These are phyloP conservation scores for Porites cylindrica DNA, from an alignment of 92 coral and sea anemone species.

Conservation along the genomic window DNA sequence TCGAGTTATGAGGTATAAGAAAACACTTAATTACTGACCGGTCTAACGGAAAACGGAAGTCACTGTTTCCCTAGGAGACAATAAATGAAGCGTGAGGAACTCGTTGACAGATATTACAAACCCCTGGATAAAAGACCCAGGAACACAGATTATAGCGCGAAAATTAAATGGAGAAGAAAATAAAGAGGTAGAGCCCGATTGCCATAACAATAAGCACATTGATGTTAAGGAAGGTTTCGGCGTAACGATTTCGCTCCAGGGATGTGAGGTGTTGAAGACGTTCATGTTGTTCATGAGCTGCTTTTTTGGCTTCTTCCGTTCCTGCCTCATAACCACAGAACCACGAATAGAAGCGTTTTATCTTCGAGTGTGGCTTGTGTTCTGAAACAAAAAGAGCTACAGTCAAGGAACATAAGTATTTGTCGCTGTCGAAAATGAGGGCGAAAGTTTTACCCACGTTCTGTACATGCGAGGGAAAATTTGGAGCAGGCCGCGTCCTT, in stretches of 20 bases:
- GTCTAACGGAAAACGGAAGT: no score
- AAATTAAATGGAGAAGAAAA: constrained; percentile 80
- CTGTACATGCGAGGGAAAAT: no score
- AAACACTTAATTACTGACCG: no score
- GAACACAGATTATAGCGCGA: not conserved
- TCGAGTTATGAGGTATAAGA: no score
- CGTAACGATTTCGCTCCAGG: constrained; percentile 79
- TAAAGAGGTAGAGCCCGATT: constrained; percentile 81
- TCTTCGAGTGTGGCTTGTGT: constrained; percentile 22
- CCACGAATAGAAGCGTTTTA: constrained; percentile 81
- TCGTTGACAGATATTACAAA: no score
- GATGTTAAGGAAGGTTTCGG: constrained; percentile 74
- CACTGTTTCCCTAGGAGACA: no score
- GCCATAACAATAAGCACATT: constrained; percentile 77
- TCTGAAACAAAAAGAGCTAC: constrained; percentile 13
- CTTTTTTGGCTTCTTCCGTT: constrained; percentile 73
- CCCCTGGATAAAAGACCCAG: not conserved
- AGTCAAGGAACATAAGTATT: no score
- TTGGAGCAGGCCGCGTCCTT: no score
- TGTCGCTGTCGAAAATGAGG: not conserved
- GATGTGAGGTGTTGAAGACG: constrained; percentile 71
- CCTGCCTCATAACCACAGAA: constrained; percentile 93
- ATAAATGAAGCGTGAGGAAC: no score
- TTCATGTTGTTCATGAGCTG: constrained; percentile 78
- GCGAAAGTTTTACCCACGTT: no score